Evolutionary conservation across 2,888 invertebrate species (phyloP).

Genomic region (Dolichomitus sp.): DNA sequence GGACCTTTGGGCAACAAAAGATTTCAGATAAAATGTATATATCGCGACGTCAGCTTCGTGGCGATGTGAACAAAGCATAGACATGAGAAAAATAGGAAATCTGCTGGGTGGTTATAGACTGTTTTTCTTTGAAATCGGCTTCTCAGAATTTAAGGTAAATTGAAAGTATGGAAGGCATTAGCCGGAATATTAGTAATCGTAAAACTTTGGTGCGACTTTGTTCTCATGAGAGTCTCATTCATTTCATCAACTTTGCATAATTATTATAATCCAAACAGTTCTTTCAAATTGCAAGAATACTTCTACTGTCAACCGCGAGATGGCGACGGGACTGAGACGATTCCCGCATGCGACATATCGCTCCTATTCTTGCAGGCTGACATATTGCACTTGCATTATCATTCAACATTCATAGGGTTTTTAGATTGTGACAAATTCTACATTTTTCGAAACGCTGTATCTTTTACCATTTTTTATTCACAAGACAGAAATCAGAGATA

Average conservation of each 20-base stretch:
- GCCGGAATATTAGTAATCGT: no score
- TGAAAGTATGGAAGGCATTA: no score
- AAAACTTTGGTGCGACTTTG: no score
- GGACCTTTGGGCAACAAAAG: constrained; percentile 47
- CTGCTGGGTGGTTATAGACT: constrained; percentile 11
- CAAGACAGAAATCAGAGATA: no score
- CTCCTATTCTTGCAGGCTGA: neutral
- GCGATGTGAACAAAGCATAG: constrained; percentile 33
- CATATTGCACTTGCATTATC: no score
- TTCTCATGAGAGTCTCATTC: no score
- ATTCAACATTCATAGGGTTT: no score
- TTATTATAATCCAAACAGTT: no score
- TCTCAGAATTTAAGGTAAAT: constrained; percentile 2
- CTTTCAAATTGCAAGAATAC: neutral
- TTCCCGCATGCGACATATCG: neutral
- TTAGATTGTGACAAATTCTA: no score
- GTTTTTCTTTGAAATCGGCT: neutral
- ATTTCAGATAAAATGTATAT: constrained; percentile 52
- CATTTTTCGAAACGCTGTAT: no score
- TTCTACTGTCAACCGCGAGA: neutral
- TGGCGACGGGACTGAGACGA: neutral
- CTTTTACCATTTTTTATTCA: no score
- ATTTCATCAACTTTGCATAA: no score
- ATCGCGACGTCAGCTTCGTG: constrained; percentile 9
- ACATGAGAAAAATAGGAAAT: constrained; percentile 28